Percentiles rank a stretch among this genome's conserved stretches.
phyloP scores from a whole-genome alignment of 2,797 vertebrate species.

The Mycteria americana region DNA sequence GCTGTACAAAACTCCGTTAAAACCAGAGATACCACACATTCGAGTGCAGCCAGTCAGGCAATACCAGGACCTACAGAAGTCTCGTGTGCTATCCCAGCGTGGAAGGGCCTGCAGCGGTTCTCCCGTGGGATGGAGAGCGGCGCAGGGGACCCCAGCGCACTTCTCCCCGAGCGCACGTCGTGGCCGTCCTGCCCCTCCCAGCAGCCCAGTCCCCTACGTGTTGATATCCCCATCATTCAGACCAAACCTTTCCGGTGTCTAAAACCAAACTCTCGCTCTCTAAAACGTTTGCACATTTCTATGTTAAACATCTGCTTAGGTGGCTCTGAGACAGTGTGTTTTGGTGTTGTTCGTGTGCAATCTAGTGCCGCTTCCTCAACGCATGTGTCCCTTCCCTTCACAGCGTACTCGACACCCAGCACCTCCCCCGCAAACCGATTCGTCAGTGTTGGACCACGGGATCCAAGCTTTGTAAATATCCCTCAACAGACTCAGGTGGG shows the following conservation, averaged over 20 bases:
- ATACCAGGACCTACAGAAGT: not conserved
- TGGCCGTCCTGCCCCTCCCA: not conserved
- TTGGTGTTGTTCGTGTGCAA: conserved; percentile 79
- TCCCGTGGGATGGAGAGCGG: not conserved
- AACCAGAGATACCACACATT: not conserved
- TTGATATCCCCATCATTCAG: not conserved
- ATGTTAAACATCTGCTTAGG: conserved; percentile 73
- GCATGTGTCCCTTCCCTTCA: conserved; percentile 83
- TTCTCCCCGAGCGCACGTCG: not conserved
- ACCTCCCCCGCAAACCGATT: conserved; percentile 98
- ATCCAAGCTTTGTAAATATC: conserved; percentile 99
- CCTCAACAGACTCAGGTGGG: conserved; percentile 99
- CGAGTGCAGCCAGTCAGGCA: not conserved
- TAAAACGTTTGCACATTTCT: conserved; percentile 74
- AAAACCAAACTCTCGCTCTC: conserved; percentile 68
- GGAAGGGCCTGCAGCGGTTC: not conserved
- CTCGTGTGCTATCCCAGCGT: not conserved
- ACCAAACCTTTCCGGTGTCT: conserved; percentile 35
- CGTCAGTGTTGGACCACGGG: conserved; percentile 98
- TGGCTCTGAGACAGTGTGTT: conserved; percentile 76
- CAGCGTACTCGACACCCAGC: conserved; percentile 98
- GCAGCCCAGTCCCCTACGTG: not conserved
- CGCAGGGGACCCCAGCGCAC: not conserved
- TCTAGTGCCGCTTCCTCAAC: conserved; percentile 83
- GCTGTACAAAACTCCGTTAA: not conserved